Percentiles rank a stretch among this genome's conserved stretches.
Conservation (phyloP, 2,888 invertebrate species). For the Ellobium chinense region DNA sequence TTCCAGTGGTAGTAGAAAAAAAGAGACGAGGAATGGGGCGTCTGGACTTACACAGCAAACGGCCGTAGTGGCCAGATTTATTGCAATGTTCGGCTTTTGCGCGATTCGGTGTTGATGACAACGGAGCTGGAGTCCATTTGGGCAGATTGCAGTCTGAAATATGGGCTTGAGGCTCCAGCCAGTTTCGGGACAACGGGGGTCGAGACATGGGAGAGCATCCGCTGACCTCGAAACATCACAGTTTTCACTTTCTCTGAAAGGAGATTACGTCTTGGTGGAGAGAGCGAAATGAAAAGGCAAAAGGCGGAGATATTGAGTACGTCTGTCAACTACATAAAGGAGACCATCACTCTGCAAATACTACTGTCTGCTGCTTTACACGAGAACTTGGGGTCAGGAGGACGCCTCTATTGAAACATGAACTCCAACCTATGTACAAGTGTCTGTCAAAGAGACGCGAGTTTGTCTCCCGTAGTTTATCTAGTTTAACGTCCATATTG, state of each 20-base stretch:
- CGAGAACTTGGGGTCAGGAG: too few species aligned
- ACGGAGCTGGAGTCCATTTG: not conserved
- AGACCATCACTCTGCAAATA: too few species aligned
- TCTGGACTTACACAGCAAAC: not conserved
- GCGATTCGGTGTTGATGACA: not conserved
- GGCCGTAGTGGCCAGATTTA: conserved; percentile 5
- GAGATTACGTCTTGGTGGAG: not conserved
- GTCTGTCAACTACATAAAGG: too few species aligned
- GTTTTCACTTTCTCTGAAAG: not conserved
- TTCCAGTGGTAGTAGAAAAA: not conserved
- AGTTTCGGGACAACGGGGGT: not conserved
- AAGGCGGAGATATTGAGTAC: too few species aligned
- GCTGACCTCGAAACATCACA: not conserved
- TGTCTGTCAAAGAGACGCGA: too few species aligned
- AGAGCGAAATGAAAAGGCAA: too few species aligned
- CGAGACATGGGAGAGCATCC: not conserved
- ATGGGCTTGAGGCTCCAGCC: not conserved
- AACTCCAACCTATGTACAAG: too few species aligned
- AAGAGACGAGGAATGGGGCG: not conserved
- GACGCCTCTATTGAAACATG: too few species aligned
- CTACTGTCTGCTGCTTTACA: too few species aligned
- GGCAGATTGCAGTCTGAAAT: not conserved
- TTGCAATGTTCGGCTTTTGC: not conserved
- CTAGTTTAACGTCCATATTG: too few species aligned
- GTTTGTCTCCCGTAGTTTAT: too few species aligned